Evolutionary conservation across 2,797 vertebrate genomes (phyloP).

Genomic region (Xenopus petersii): DNA sequence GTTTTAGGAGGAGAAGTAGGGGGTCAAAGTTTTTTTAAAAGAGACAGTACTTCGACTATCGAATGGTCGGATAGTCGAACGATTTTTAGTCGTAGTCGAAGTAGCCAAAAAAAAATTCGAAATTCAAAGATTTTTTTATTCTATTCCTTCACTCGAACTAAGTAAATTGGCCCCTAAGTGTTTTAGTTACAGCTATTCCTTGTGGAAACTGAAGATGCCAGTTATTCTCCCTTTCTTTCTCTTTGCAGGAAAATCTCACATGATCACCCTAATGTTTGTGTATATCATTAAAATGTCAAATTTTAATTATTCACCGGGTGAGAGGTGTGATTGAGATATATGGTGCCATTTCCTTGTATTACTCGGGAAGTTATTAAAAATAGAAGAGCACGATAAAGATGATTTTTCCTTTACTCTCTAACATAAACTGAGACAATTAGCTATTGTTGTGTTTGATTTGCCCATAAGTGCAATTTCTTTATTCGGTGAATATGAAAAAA

Average conservation of each 20-base stretch:
- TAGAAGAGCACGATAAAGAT: constrained; percentile 26
- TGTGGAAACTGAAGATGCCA: constrained; percentile 23
- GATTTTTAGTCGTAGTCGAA: no score
- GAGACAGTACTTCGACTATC: no score
- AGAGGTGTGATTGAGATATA: constrained; percentile 40
- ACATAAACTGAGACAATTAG: constrained; percentile 11
- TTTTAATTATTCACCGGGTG: constrained; percentile 40
- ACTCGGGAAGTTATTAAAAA: constrained; percentile 39
- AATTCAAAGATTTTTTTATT: no score
- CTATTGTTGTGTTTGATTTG: background rate
- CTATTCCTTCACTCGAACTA: no score
- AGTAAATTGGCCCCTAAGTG: no score
- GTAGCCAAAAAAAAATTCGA: no score
- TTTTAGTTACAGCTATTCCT: constrained; percentile 31
- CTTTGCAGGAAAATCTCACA: constrained; percentile 1
- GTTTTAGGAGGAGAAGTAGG: no score
- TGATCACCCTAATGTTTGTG: constrained; percentile 31
- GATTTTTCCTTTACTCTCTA: background rate
- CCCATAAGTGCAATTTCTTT: constrained; percentile 13
- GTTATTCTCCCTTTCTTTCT: constrained; percentile 24
- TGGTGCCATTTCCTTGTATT: constrained; percentile 39
- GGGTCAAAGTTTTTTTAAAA: no score
- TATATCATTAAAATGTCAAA: constrained; percentile 40
- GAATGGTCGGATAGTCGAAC: no score
- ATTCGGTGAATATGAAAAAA: constrained; percentile 26